Base-by-base conservation (phyloP, 2,888 invertebrate genomes). In the Caenorhabditis zanzibari region DNA sequence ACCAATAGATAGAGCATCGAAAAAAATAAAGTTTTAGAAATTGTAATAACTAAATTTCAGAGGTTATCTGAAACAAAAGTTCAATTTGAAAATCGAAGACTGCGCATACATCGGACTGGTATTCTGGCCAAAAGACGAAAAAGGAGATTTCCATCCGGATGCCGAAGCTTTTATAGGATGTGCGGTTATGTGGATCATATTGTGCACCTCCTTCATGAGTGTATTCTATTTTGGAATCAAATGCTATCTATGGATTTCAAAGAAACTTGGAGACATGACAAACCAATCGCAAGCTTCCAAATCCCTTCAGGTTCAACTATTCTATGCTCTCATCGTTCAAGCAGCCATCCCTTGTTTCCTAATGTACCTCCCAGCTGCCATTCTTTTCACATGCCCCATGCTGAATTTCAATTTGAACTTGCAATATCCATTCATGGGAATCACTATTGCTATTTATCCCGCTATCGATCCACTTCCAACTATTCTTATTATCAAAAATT, bases 191-290 rank as follows among this genome's bases (percentile, higher is more conserved):
- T 72, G 35, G 38, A 5, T 66, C 2, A 59, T 80, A 12, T n/a
- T 75, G 71, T 14, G 38, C 7, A 10, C 54, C 0, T 63, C 74
- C 19, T 54, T 68, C 22, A 22, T 58, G 14, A 26, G 19, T 24
- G 59, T 76, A 1, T 41, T 76, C 35, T 76, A 76, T n/a, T 76
- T 76, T 41, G 75, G 66, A 9, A 24, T 44, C 22, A 56, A 58
- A 1, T 66, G 66, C 19, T 76, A 66, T 49, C 26, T 16, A 1
- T 28, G 56, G 28, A 76, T 76, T 16, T 35, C 24, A 2, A 24
- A 41, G 24, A n/a, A 63, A 41, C 24, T 74, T 22, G 24, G 19
- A 47, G 47, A 12, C 10, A 16, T 32, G 12, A 26, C 16, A 19
- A 32, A 19, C 7, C 35, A 44, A 35, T 66, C 66, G 14, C 32